Evolutionary conservation across 2,113 vertebrate species (phyloP), one percentile per base, ranked within the genome.

Genomic region (Mormyrus iriodes): DNA sequence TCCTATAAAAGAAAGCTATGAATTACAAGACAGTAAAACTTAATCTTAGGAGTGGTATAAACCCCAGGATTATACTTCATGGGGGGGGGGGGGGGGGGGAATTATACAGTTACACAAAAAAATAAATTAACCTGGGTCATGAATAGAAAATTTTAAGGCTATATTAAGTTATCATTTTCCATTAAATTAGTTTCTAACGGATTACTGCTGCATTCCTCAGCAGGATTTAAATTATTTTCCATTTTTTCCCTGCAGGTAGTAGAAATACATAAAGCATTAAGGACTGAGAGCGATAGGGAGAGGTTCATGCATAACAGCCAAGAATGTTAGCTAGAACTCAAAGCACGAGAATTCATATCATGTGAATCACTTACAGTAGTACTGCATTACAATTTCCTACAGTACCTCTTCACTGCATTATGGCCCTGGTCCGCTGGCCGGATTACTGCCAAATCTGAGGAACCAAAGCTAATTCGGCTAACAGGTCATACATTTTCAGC

Each of bases 131-230:
- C 85, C 88, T 42, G 55, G 1, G 88, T 90, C 90, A 91, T 86
- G 65, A 91, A 91, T 87, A 46, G 89, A 82, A 48, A 79, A 65
- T 79, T 79, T 85, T 42, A 31, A 15, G 52, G 86, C 90, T 91
- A 91, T 91, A 91, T 91, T 90, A 89, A 88, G 90, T 88, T 87
- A 88, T 69, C 85, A 88, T 52, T 85, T 90, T 65, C 86, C 90
- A 91, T 90, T 90, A 91, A 91, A 91, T 90, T 53, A 90, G 88
- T 90, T 88, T 52, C 89, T 85, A 89, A 91, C 89, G 82, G 86
- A 93, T 92, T 86, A 90, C 58, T 49, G n/a, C n/a, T 7, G 49
- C 86, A 90, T 91, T 90, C 88, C 82, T 76, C 83, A 49, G 69
- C 44, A 31, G 2, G 17, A 19, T 84, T 89, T 61, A 48, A 83